Conservation (phyloP, 2,113 vertebrate genomes). For the Glaucomys volans region DNA sequence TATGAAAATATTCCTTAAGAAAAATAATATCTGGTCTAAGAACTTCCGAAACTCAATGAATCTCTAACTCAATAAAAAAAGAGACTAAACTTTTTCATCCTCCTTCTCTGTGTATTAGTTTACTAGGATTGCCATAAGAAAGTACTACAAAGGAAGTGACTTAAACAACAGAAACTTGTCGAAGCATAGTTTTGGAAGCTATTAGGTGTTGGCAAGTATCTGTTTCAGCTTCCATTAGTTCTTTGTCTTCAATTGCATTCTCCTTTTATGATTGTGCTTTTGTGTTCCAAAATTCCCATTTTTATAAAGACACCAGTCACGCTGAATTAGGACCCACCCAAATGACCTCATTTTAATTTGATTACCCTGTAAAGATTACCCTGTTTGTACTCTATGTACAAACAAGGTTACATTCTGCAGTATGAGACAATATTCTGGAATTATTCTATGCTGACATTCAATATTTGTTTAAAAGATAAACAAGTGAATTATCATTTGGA, state of each 20-base stretch:
- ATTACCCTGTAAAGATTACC: not conserved
- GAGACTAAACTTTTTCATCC: not conserved
- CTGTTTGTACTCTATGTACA: no score
- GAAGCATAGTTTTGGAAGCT: not conserved
- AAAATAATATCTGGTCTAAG: not conserved
- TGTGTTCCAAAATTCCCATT: not conserved
- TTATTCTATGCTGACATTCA: not conserved
- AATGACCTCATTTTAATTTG: not conserved
- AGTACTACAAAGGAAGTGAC: not conserved
- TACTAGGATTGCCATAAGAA: not conserved
- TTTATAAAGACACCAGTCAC: not conserved
- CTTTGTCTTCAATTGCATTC: not conserved
- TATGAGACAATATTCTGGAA: not conserved
- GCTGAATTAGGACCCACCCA: not conserved
- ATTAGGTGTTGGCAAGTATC: not conserved
- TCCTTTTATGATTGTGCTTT: not conserved
- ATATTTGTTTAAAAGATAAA: not conserved
- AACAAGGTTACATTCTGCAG: not conserved
- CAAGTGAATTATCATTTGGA: not conserved
- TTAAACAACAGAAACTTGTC: not conserved
- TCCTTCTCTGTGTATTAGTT: not conserved
- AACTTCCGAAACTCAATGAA: not conserved
- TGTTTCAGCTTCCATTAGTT: not conserved
- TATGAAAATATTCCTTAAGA: not conserved
- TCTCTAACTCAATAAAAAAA: not conserved